These are phyloP conservation scores for Lordiphosa mommai DNA, from an alignment of 1,140 invertebrate species.

Conservation along the genomic window DNA sequence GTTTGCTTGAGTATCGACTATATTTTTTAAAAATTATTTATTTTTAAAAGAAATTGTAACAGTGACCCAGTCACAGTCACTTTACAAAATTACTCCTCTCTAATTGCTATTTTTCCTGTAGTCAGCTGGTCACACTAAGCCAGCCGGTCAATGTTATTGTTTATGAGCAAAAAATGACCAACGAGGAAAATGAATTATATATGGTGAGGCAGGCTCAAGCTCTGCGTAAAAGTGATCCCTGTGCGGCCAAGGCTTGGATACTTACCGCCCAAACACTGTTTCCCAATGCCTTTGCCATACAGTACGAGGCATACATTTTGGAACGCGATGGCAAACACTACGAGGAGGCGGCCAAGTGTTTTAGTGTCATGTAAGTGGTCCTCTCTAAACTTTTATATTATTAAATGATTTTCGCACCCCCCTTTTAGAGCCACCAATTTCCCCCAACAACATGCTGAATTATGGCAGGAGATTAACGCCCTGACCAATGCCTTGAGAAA, in stretches of 20 bases:
- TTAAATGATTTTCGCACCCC: neutral
- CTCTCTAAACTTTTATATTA: neutral
- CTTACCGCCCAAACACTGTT: conserved; percentile 93
- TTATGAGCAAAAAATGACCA: conserved; percentile 14
- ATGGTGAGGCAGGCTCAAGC: conserved; percentile 58
- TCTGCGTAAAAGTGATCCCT: conserved; percentile 82
- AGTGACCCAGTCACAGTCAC: too few relatives aligned
- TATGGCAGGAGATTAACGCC: conserved; percentile 90
- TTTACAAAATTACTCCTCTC: too few relatives aligned
- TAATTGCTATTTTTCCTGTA: too few relatives aligned
- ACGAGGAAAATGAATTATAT: conserved; percentile 53
- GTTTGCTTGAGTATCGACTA: too few relatives aligned
- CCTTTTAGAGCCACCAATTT: conserved; percentile 78
- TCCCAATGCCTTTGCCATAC: conserved; percentile 91
- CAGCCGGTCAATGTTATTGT: neutral
- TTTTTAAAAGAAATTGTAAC: too few relatives aligned
- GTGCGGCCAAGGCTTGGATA: conserved; percentile 93
- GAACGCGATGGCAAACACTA: conserved; percentile 89
- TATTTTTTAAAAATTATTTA: too few relatives aligned
- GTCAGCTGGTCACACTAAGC: neutral
- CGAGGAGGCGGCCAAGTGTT: conserved; percentile 90
- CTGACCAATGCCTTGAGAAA: conserved; percentile 87
- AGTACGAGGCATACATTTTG: conserved; percentile 91
- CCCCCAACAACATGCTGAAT: conserved; percentile 81
- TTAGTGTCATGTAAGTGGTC: conserved; percentile 82